Percentiles rank a stretch among this genome's conserved stretches.
Conservation (phyloP, 2,113 vertebrate genomes). For the Poecilia latipinna region DNA sequence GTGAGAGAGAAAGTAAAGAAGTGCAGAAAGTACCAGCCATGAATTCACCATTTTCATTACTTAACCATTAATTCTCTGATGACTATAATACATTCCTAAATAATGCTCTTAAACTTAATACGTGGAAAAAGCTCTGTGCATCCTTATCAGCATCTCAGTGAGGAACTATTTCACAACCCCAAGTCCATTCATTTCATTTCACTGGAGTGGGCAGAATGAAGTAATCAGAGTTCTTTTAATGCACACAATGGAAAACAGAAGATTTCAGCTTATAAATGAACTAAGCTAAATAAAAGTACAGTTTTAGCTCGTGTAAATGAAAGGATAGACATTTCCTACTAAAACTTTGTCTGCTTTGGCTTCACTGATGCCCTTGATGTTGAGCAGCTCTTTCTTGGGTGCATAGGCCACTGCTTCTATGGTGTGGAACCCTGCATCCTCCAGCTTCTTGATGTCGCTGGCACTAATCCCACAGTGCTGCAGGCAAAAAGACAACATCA, state of each 20-base stretch:
- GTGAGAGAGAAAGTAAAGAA: no score
- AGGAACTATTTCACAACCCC: background rate
- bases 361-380: slow-evolving; percentile 98
- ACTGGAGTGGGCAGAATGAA: background rate
- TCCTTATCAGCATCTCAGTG: no score
- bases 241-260: no score
- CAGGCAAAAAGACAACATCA: background rate
- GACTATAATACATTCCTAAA: no score
- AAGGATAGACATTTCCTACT: slow-evolving; percentile 74
- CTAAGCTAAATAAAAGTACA: background rate
- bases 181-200: background rate
- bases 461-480: slow-evolving; percentile 94
- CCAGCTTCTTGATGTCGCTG: slow-evolving; percentile 95
- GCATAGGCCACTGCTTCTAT: slow-evolving; percentile 96
- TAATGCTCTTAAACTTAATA: no score
- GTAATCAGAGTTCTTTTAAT: no score
- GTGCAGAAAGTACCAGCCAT: no score
- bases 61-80: no score
- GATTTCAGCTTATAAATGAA: no score
- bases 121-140: no score
- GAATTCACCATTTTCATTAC: no score
- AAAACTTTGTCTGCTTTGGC: slow-evolving; percentile 96
- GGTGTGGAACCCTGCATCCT: slow-evolving; percentile 96
- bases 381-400: slow-evolving; percentile 95
- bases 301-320: background rate